Evolutionary conservation across 1,140 invertebrate genomes (phyloP).

Genomic region (Caenorhabditis tropicalis): DNA sequence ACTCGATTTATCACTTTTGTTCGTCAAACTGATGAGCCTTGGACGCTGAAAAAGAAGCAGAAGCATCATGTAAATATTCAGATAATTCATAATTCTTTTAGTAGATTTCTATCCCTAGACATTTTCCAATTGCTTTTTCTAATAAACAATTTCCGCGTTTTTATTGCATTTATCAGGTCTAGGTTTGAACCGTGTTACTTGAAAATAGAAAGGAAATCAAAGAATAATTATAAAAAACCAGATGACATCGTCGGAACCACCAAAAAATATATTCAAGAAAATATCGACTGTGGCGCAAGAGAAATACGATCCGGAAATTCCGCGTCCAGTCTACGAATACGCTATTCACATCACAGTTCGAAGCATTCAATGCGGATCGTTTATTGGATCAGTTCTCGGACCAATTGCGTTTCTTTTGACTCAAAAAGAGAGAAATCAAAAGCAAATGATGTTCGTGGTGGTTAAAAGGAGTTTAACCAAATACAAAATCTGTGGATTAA

Average conservation of each 20-base stretch:
- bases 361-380: constrained; percentile 49
- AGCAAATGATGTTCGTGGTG: neutral
- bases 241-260: neutral
- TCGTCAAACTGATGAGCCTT: constrained; percentile 29
- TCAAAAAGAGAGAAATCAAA: neutral
- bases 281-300: neutral
- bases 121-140: too few species aligned
- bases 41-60: neutral
- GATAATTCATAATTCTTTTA: too few species aligned
- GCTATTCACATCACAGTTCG: constrained; percentile 56
- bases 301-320: constrained; percentile 14
- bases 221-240: too few species aligned
- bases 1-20: constrained; percentile 48
- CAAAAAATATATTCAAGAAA: neutral
- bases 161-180: too few species aligned
- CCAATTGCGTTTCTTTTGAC: constrained; percentile 23
- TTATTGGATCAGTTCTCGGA: constrained; percentile 45
- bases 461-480: too few species aligned
- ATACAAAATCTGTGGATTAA: too few species aligned
- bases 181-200: too few species aligned
- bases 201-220: too few species aligned
- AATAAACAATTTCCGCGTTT: too few species aligned
- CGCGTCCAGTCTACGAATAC: constrained; percentile 56
- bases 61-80: too few species aligned
- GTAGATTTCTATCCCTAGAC: too few species aligned